Evolutionary conservation across 2,888 invertebrate genomes (phyloP), one percentile per base, ranked within the genome.

Genomic region (Fragum sueziense): DNA sequence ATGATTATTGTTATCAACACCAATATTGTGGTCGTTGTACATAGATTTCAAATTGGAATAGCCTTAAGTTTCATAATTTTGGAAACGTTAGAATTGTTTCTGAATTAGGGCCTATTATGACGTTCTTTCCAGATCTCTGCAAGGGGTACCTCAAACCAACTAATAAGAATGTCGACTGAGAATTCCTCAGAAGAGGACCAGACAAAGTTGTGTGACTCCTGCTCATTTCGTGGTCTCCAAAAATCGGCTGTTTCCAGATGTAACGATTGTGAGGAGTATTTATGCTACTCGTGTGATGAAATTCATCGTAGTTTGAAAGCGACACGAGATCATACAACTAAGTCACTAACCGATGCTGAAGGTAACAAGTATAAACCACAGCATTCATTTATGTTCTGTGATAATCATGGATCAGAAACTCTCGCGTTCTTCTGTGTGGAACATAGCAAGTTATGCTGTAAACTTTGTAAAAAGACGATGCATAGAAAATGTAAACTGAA

Each of bases 271-370:
- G 6, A n/a, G 4, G 62, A 62, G 29, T 9, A 62, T 62, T n/a
- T 62, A 1, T 62, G 62, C 34, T 6, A 34, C 33, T 34, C 34
- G 11, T 62, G 62, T 62, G 62, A 34, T 22, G 34, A 33, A 62
- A 37, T 62, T 20, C 62, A 62, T 34, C 62, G 34, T 22, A 62
- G 62, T 22, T 62, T 37, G n/a, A 62, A 62, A 62, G 62, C 62
- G 6, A 34, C 62, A n/a, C 62, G 62, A 20, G 4, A 17, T 6
- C 62, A 62, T 37, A 20, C 6, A 25, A 1, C 34, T 2, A 34
- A 34, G 37, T 25, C 33, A 25, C 9, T 62, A 27, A 22, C 2
- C 1, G 62, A 34, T 27, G 27, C 37, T 22, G 2, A 6, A 62
- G 17, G 22, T 17, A 34, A 33, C 6, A 11, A 34, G n/a, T 6